Conservation (phyloP, 2,113 vertebrate genomes). For the Serilophus lunatus region DNA sequence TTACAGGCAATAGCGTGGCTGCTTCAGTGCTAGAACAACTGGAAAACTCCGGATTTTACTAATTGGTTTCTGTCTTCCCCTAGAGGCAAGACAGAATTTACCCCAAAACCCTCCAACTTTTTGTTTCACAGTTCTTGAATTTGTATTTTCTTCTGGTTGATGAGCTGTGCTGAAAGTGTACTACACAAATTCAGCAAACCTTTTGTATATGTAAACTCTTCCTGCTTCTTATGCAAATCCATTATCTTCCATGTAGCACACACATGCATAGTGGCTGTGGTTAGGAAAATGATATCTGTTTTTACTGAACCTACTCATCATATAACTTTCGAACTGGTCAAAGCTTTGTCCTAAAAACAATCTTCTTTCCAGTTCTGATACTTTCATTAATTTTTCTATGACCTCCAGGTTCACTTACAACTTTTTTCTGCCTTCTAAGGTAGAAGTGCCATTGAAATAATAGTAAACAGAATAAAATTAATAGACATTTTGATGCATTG, state of each 20-base stretch:
- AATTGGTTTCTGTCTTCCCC: not conserved
- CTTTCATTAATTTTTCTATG: not conserved
- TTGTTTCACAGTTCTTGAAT: not conserved
- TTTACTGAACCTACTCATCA: not conserved
- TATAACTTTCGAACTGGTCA: not conserved
- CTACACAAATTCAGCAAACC: accelerated
- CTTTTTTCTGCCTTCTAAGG: not conserved
- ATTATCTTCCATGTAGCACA: not conserved
- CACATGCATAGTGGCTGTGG: not conserved
- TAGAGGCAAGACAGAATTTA: not conserved
- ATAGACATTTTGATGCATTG: not conserved
- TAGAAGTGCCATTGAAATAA: not conserved
- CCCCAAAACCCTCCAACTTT: not conserved
- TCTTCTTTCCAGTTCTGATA: not conserved
- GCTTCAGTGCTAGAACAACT: not conserved
- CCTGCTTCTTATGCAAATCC: not conserved
- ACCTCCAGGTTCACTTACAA: not conserved
- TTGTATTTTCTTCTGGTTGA: not conserved
- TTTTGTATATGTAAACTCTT: not conserved
- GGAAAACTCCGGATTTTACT: not conserved
- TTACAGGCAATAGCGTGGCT: not conserved
- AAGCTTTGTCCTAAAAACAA: not conserved
- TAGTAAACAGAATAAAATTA: not conserved
- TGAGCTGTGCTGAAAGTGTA: not conserved
- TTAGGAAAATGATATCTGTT: not conserved